These are phyloP conservation scores for Brenthis ino DNA, from an alignment of 2,888 invertebrate species.

Conservation along the genomic window DNA sequence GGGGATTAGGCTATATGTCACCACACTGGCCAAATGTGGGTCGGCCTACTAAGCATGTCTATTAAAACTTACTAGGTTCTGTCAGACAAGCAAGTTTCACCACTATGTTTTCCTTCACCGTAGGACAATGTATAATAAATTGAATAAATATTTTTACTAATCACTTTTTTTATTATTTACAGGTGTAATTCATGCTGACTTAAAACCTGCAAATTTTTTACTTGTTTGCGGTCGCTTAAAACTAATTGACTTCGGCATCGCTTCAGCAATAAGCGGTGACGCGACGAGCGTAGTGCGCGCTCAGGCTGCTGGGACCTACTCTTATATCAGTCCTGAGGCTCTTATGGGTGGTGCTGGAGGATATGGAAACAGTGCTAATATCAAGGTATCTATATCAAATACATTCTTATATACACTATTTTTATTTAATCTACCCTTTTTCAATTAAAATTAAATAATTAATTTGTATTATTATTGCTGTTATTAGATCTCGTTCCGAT, in stretches of 20 bases:
- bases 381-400: conserved; percentile 32
- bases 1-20: too few relatives aligned
- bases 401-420: neutral
- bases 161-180: conserved; percentile 20
- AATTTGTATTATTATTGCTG: neutral
- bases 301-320: conserved; percentile 93
- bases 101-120: too few relatives aligned
- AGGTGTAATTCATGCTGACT: conserved; percentile 97
- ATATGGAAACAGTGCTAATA: conserved; percentile 50
- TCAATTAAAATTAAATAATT: neutral
- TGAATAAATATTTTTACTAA: too few relatives aligned
- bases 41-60: too few relatives aligned
- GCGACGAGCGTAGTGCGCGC: conserved; percentile 94
- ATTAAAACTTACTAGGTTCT: too few relatives aligned
- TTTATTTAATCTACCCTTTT: neutral
- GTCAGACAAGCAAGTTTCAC: too few relatives aligned
- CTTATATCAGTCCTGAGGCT: conserved; percentile 98
- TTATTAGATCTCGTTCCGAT: conserved; percentile 91
- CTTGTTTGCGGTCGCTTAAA: conserved; percentile 93
- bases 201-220: conserved; percentile 98
- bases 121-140: too few relatives aligned
- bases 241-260: conserved; percentile 98
- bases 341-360: conserved; percentile 84
- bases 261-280: conserved; percentile 92
- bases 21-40: too few relatives aligned